Percentiles rank a stretch among this genome's conserved stretches.
Conservation (phyloP, 2,888 invertebrate species). For the Myopa testacea region DNA sequence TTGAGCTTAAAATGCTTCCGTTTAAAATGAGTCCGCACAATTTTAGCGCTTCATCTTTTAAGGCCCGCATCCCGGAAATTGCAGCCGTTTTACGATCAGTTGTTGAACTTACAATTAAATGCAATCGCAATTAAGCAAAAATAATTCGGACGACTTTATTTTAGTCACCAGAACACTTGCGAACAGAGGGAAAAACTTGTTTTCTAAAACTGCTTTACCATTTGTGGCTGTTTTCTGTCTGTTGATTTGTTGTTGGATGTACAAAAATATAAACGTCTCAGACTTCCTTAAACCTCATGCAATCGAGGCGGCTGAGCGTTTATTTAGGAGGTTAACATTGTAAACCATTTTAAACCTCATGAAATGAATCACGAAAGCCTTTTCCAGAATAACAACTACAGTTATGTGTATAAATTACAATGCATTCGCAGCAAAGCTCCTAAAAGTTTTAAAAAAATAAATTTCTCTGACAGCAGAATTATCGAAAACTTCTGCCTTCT, state of each 20-base stretch:
- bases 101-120: neutral
- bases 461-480: too few relatives aligned
- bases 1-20: too few relatives aligned
- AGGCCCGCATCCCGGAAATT: neutral
- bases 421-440: too few relatives aligned
- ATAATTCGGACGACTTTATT: neutral
- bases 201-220: neutral
- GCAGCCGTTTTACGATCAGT: neutral
- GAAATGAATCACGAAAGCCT: too few relatives aligned
- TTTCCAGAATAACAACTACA: too few relatives aligned
- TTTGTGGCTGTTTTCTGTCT: neutral
- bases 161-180: constrained; percentile 2
- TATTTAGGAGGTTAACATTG: too few relatives aligned
- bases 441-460: too few relatives aligned
- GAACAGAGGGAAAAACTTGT: constrained; percentile 3
- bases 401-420: too few relatives aligned
- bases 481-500: too few relatives aligned
- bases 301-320: neutral
- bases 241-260: neutral
- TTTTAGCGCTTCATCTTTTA: neutral
- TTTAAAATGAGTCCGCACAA: neutral
- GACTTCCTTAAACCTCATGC: neutral
- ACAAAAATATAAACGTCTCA: neutral
- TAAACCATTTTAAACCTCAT: too few relatives aligned
- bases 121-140: neutral